phyloP scores from a whole-genome alignment of 2,888 invertebrate species.

The Hypomecis atomaria region DNA sequence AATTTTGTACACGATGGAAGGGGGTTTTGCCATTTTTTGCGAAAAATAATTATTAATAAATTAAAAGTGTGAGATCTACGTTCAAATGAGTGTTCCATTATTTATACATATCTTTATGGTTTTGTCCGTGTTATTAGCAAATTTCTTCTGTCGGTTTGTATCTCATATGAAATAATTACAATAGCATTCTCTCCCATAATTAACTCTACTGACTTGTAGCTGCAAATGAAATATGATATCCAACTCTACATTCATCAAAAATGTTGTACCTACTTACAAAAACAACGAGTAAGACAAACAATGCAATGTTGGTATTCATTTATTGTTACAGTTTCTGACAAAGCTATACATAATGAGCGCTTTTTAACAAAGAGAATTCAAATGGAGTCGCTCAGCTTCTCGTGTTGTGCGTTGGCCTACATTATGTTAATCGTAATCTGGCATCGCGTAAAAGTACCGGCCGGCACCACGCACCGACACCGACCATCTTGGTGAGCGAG shows the following conservation, averaged over 20 bases:
- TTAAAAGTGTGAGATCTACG: too few relatives aligned
- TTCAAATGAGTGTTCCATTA: not conserved
- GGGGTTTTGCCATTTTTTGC: too few relatives aligned
- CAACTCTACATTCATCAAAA: slow-evolving; percentile 14
- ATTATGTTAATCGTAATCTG: slow-evolving; percentile 49
- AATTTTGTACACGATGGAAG: too few relatives aligned
- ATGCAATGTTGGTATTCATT: slow-evolving; percentile 10
- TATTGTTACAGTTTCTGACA: slow-evolving; percentile 11
- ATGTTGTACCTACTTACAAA: slow-evolving; percentile 1
- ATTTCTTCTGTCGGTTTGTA: not conserved
- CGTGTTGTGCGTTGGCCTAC: slow-evolving; percentile 49
- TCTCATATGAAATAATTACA: not conserved
- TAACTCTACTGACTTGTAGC: not conserved
- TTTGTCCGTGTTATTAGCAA: not conserved
- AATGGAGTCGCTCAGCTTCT: slow-evolving; percentile 26
- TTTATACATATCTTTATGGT: not conserved
- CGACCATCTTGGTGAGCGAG: slow-evolving; percentile 41
- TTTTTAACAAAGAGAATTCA: slow-evolving; percentile 31
- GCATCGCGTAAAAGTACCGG: slow-evolving; percentile 54
- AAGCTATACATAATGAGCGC: slow-evolving; percentile 15
- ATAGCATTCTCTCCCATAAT: slow-evolving; percentile 2
- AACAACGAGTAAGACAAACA: slow-evolving; percentile 4
- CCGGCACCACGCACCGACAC: slow-evolving; percentile 35
- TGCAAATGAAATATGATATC: slow-evolving; percentile 11
- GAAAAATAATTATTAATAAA: too few relatives aligned